Evolutionary conservation across 2,113 vertebrate species (phyloP).

Genomic region (Campylomormyrus numenius): DNA sequence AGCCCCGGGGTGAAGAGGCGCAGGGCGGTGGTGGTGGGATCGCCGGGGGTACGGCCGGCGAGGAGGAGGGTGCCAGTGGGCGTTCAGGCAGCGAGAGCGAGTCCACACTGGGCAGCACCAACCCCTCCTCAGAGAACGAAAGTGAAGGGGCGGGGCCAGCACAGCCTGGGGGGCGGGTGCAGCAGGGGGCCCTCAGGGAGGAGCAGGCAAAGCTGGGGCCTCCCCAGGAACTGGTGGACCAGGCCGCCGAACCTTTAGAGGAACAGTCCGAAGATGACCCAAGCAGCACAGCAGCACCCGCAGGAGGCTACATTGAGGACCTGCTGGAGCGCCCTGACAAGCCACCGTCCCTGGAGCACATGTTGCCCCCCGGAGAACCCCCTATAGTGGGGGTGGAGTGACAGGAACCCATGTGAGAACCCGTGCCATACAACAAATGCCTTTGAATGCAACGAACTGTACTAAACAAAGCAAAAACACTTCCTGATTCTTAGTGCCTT

Average conservation of each 20-base stretch:
- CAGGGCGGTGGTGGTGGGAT: constrained; percentile 25
- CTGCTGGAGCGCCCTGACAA: constrained; percentile 65
- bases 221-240: not conserved
- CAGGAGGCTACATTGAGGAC: constrained; percentile 57
- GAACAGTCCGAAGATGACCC: not conserved
- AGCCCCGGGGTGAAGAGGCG: constrained; percentile 50
- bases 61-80: constrained; percentile 56
- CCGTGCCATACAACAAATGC: constrained; percentile 52
- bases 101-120: constrained; percentile 31
- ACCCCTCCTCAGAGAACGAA: constrained; percentile 45
- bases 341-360: constrained; percentile 57
- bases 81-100: constrained; percentile 55
- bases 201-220: constrained; percentile 29
- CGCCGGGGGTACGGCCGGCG: constrained; percentile 25
- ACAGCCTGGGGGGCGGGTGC: not conserved
- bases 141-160: constrained; percentile 50
- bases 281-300: not conserved
- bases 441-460: constrained; percentile 18
- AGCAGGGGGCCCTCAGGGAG: not conserved
- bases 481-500: constrained; percentile 66
- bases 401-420: constrained; percentile 32
- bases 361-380: constrained; percentile 60
- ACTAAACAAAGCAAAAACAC: constrained; percentile 18
- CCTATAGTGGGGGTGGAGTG: constrained; percentile 73
- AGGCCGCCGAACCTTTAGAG: not conserved